Percentiles rank a stretch among this genome's conserved stretches.
Conservation (phyloP, 2,888 invertebrate genomes). For the Pardosa pseudoannulata region DNA sequence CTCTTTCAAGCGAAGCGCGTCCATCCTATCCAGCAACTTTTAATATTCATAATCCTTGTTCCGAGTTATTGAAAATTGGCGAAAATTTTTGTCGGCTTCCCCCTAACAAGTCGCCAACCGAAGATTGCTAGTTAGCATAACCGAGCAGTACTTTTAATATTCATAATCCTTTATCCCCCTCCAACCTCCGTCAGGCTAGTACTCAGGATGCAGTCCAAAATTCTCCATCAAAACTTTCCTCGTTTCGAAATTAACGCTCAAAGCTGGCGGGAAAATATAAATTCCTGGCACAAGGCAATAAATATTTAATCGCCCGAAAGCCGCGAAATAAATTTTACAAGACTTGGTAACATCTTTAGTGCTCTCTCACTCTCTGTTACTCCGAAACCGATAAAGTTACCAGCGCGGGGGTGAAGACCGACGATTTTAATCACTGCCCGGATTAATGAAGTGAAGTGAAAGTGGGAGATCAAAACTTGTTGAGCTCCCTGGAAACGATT, state of each 20-base stretch:
- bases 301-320: constrained; percentile 65
- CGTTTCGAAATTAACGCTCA: constrained; percentile 12
- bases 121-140: not conserved
- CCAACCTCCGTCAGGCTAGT: too few species aligned
- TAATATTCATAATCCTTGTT: constrained; percentile 5
- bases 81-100: constrained; percentile 17
- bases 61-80: constrained; percentile 9
- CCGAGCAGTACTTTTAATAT: constrained; percentile 27
- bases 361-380: constrained; percentile 43
- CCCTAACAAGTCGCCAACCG: constrained; percentile 11
- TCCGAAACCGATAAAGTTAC: constrained; percentile 44
- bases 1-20: not conserved
- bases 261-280: constrained; percentile 44
- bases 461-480: constrained; percentile 22
- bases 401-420: constrained; percentile 6
- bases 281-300: constrained; percentile 32
- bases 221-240: constrained; percentile 10
- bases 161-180: constrained; percentile 19
- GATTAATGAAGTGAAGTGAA: constrained; percentile 41
- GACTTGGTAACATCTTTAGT: constrained; percentile 33
- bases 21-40: not conserved
- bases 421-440: constrained; percentile 30
- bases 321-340: constrained; percentile 46
- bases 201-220: not conserved
- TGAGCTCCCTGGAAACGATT: constrained; percentile 20